Conservation (phyloP, 1,140 invertebrate species). For the Drosophila hydei region DNA sequence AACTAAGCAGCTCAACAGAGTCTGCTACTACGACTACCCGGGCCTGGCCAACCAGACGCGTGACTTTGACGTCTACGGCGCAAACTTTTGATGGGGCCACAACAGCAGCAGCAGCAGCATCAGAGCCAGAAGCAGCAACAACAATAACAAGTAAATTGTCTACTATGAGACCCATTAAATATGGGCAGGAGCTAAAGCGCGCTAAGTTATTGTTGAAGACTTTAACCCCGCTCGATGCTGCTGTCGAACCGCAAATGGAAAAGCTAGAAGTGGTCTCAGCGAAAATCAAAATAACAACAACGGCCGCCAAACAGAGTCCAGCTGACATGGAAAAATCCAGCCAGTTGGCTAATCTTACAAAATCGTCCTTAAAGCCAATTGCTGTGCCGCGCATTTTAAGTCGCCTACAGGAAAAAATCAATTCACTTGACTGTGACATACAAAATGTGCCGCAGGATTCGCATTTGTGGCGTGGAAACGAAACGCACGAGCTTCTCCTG, state of each 20-base stretch:
- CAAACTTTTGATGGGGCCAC: conserved; percentile 40
- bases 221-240: conserved; percentile 47
- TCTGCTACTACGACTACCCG: conserved; percentile 11
- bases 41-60: conserved; percentile 25
- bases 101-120: conserved; percentile 11
- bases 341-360: conserved; percentile 67
- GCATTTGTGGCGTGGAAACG: conserved; percentile 87
- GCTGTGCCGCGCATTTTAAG: conserved; percentile 76
- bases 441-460: conserved; percentile 86
- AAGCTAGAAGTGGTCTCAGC: conserved; percentile 57
- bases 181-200: conserved; percentile 76
- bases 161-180: conserved; percentile 62
- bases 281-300: conserved; percentile 52
- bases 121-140: conserved; percentile 17
- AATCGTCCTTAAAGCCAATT: conserved; percentile 77
- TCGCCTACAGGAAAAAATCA: conserved; percentile 86
- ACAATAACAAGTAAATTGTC: conserved; percentile 19
- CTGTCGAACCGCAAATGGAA: conserved; percentile 32
- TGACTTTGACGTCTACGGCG: conserved; percentile 45
- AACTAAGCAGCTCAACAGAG: conserved; percentile 26
- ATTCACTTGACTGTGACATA: conserved; percentile 86
- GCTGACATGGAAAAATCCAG: conserved; percentile 9
- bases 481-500: conserved; percentile 87
- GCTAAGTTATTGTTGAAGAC: conserved; percentile 81
- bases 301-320: conserved; percentile 24